These are phyloP conservation scores for Ephydatia muelleri DNA, from an alignment of 37 sponge, comb jelly and placozoan genomes.

Conservation along the genomic window DNA sequence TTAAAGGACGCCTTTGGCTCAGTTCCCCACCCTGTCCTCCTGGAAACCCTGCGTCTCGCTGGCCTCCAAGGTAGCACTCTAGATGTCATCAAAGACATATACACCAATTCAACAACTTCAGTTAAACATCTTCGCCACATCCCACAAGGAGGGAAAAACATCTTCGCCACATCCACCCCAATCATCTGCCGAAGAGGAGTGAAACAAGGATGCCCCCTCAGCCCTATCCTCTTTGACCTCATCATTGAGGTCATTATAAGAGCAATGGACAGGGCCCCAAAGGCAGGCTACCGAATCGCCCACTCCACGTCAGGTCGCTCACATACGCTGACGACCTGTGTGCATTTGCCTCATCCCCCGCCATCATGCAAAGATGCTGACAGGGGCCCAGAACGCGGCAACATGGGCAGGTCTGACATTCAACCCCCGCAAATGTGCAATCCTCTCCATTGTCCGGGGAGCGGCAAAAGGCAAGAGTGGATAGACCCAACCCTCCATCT, in stretches of 20 bases:
- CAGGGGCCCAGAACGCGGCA: conserved; percentile 6
- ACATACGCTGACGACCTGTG: conserved; percentile 33
- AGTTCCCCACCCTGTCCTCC: conserved; percentile 23
- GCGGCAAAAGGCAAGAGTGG: background rate
- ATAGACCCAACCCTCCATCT: background rate
- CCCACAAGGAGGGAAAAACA: too few relatives aligned
- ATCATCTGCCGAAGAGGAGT: background rate
- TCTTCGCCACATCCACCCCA: background rate
- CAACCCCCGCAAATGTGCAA: conserved; percentile 30
- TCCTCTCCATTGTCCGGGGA: conserved; percentile 24
- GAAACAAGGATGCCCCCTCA: background rate
- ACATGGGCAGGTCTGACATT: background rate
- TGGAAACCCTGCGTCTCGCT: background rate
- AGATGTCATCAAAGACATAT: conserved; percentile 36
- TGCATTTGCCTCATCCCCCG: conserved; percentile 1
- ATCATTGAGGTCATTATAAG: background rate
- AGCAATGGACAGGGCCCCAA: conserved; percentile 2
- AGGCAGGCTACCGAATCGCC: conserved; percentile 3
- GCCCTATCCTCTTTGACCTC: conserved; percentile 24
- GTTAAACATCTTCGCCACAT: too few relatives aligned
- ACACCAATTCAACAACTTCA: conserved; percentile 20
- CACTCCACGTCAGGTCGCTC: background rate
- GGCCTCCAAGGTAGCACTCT: conserved; percentile 13
- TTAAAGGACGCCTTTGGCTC: conserved; percentile 53
- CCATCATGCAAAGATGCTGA: conserved; percentile 1